Base-by-base conservation (phyloP, 2,797 vertebrate species). In the Neoniphon sammara region DNA sequence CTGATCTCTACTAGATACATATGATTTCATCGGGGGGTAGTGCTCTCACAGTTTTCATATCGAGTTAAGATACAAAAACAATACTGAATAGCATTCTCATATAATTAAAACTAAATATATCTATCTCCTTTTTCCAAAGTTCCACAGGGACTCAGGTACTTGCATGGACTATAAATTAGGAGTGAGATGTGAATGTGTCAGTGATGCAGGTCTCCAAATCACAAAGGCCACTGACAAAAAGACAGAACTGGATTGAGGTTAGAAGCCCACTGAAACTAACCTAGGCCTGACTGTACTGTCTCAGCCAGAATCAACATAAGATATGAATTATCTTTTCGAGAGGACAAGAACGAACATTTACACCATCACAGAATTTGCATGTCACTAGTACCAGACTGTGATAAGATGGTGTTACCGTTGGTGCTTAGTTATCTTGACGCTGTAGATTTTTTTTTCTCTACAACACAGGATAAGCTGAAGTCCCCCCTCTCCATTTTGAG, bases 401-500 rank as follows among this genome's bases (percentile, higher is more conserved):
- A 83, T 64, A 39, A 65, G n/a, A 47, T 39, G 11, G 39, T 17
- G 27, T 52, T 78, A 58, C 81, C 42, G 34, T 20, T 12, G 25
- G 49, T 62, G 55, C 65, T 68, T 11, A 42, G 68, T 36, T 70
- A 73, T 85, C 70, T 75, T 67, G 59, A 81, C 77, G 63, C 60
- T 68, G 70, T 39, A n/a, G 67, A 71, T 79, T 82, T 80, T 55
- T 55, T 5, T 27, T 27, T 27, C 25, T 73, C 56, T 52, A 34
- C 46, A 61, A 73, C 66, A 52, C 61, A 59, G 49, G 68, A 80
- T 73, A 58, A 78, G 56, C 86, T 69, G 67, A 91, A 86, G 81
- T 88, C 88, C 69, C 72, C 63, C 70, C 67, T 86, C 89, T 91
- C 89, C 90, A 91, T 92, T 91, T 91, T 90, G 84, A 90, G 76